phyloP scores from a whole-genome alignment of 2,797 vertebrate genomes.

The Peromyscus aztecus region DNA sequence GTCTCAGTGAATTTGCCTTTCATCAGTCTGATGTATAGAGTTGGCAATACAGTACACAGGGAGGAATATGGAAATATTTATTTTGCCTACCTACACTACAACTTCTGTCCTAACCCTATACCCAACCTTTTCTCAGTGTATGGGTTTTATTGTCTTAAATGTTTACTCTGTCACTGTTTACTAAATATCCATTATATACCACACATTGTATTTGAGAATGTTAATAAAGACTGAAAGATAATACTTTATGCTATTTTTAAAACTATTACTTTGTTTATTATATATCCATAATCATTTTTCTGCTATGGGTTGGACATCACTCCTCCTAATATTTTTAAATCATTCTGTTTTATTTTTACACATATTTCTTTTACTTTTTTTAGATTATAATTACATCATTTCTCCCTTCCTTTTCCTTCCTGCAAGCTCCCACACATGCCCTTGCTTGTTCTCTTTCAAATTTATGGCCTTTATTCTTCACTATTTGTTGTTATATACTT shows the following conservation, averaged over 20 bases:
- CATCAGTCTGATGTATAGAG: neutral
- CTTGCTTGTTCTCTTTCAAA: neutral
- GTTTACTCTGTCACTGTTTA: neutral
- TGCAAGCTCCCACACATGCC: neutral
- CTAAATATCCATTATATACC: neutral
- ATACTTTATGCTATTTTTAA: neutral
- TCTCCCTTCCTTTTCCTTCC: neutral
- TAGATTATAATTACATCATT: neutral
- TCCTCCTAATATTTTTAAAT: neutral
- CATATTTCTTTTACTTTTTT: neutral
- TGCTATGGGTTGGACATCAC: neutral
- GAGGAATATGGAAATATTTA: neutral
- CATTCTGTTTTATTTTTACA: neutral
- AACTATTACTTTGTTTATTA: neutral
- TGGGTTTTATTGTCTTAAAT: neutral
- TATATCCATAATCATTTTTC: neutral
- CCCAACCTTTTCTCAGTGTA: neutral
- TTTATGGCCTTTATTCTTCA: neutral
- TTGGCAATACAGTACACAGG: neutral
- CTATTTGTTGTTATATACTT: neutral
- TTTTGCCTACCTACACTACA: neutral
- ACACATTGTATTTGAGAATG: neutral
- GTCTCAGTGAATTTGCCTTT: neutral
- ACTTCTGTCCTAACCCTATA: neutral
- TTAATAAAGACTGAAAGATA: neutral